Evolutionary conservation across 2,113 vertebrate genomes (phyloP).

Genomic region (Lates calcarifer): DNA sequence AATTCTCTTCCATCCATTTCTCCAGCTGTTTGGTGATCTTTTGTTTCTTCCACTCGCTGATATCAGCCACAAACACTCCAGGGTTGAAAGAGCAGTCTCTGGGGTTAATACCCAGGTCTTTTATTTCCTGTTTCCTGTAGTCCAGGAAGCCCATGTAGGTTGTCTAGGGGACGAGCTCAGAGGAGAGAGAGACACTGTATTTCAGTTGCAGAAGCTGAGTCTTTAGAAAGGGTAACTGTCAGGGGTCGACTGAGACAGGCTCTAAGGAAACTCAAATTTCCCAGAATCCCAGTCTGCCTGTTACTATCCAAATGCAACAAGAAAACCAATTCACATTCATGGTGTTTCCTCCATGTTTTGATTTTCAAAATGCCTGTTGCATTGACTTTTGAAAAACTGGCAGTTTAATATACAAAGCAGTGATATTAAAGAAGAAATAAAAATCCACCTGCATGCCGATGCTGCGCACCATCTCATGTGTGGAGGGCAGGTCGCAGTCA

Average conservation of each 20-base stretch:
- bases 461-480: conserved; percentile 91
- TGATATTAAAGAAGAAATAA: not conserved
- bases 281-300: too few relatives aligned
- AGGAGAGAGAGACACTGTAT: not conserved
- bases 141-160: conserved; percentile 98
- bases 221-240: not conserved
- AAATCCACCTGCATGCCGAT: conserved; percentile 94
- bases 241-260: not conserved
- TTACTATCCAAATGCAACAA: not conserved
- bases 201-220: conserved; percentile 12
- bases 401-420: not conserved
- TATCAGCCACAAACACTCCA: conserved; percentile 94
- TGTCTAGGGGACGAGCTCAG: conserved; percentile 83
- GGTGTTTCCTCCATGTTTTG: too few relatives aligned
- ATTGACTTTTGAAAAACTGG: not conserved
- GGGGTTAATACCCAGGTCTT: conserved; percentile 93
- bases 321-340: too few relatives aligned
- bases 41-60: conserved; percentile 93
- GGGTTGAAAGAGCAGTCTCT: conserved; percentile 97
- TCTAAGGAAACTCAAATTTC: too few relatives aligned
- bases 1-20: conserved; percentile 95
- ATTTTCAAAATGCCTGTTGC: not conserved
- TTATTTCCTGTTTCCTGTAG: conserved; percentile 92
- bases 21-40: conserved; percentile 95
- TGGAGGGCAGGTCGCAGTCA: conserved; percentile 92